phyloP scores from a whole-genome alignment of 2,888 invertebrate genomes.

The Leucozona laternaria region DNA sequence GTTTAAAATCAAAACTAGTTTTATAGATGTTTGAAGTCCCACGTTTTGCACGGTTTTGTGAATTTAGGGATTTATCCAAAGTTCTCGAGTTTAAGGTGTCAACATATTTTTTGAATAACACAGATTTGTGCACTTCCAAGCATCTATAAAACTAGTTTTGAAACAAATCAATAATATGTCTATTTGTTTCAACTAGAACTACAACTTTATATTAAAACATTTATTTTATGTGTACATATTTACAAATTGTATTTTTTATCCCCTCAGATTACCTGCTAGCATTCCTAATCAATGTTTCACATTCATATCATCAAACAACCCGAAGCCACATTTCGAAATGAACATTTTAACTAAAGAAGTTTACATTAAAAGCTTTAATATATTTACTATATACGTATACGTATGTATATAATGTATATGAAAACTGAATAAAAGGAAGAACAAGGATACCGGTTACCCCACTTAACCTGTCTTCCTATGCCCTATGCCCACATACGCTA shows the following conservation, averaged over 20 bases:
- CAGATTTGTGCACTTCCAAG: too few species aligned
- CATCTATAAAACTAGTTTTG: too few species aligned
- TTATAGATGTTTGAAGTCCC: too few species aligned
- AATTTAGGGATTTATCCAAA: too few species aligned
- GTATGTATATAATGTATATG: background rate
- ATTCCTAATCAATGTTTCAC: conserved; percentile 11
- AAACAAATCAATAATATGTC: too few species aligned
- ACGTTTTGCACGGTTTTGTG: too few species aligned
- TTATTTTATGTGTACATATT: background rate
- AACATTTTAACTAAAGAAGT: conserved; percentile 12
- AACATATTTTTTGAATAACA: too few species aligned
- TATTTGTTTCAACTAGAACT: too few species aligned
- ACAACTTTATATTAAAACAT: background rate
- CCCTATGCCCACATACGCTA: background rate
- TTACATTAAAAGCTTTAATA: conserved; percentile 17
- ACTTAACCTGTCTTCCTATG: conserved; percentile 43
- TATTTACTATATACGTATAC: background rate
- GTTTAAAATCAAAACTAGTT: too few species aligned
- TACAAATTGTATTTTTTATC: background rate
- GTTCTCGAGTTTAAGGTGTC: too few species aligned
- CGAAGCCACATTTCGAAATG: conserved; percentile 24
- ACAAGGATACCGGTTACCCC: conserved; percentile 22
- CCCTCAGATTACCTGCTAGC: background rate
- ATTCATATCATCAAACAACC: conserved; percentile 39
- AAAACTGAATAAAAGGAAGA: conserved; percentile 5